phyloP scores from a whole-genome alignment of 2,113 vertebrate genomes.

The Petrocephalus microphthalmus region DNA sequence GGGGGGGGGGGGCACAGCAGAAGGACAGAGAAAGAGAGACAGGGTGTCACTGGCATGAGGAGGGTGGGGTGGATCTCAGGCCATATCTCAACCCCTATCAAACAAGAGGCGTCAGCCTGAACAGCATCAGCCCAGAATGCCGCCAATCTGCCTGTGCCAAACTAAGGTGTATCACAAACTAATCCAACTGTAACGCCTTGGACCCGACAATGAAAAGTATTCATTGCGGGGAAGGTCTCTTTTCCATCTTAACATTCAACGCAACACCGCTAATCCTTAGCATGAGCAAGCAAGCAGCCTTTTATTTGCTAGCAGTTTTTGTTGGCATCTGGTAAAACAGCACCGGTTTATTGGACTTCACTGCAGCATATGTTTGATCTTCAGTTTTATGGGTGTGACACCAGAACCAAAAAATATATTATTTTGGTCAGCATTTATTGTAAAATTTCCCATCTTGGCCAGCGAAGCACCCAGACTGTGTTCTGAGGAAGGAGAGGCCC shows the following conservation, averaged over 20 bases:
- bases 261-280: not conserved
- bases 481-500: not conserved
- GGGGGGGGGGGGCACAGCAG: not conserved
- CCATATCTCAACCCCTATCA: conserved; percentile 13
- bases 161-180: not conserved
- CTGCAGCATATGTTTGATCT: not conserved
- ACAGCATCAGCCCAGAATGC: not conserved
- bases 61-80: not conserved
- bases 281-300: not conserved
- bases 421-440: not conserved
- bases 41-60: conserved; percentile 24
- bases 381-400: not conserved
- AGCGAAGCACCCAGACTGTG: not conserved
- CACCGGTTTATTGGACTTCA: not conserved
- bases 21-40: conserved; percentile 25
- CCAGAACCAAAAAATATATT: not conserved
- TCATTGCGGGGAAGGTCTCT: not conserved
- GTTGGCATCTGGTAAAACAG: not conserved
- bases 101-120: not conserved
- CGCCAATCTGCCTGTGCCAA: not conserved
- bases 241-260: not conserved
- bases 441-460: not conserved
- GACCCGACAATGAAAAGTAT: not conserved
- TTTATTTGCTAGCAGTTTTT: not conserved
- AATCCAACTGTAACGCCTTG: not conserved